phyloP scores from a whole-genome alignment of 2,797 vertebrate species.

The Lindbergichthys nudifrons region DNA sequence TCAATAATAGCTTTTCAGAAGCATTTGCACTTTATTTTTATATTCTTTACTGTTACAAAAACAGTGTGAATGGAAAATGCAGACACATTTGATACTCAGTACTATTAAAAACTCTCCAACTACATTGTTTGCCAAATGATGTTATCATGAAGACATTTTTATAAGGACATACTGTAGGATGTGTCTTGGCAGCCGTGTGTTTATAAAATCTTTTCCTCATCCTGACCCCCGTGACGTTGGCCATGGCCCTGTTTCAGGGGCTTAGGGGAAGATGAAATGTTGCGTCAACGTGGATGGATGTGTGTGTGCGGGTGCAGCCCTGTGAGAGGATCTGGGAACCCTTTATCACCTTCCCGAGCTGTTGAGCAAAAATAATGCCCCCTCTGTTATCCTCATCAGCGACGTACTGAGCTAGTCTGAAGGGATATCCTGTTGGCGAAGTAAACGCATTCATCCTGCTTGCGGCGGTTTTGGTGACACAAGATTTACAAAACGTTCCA shows the following conservation, averaged over 20 bases:
- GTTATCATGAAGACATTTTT: conserved; percentile 54
- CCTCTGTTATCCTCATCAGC: conserved; percentile 98
- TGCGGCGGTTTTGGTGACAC: conserved; percentile 83
- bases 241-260: conserved; percentile 43
- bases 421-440: conserved; percentile 97
- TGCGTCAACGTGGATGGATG: conserved; percentile 73
- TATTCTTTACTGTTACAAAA: not conserved
- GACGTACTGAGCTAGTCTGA: conserved; percentile 91
- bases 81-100: conserved; percentile 27
- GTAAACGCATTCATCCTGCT: conserved; percentile 96
- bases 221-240: conserved; percentile 35
- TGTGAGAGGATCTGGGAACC: conserved; percentile 88
- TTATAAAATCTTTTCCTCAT: conserved; percentile 29
- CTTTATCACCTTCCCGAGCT: conserved; percentile 94
- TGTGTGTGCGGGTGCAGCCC: conserved; percentile 58
- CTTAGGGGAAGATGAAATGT: conserved; percentile 72
- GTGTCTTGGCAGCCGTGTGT: conserved; percentile 29
- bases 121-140: conserved; percentile 17
- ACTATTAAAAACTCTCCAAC: conserved; percentile 9
- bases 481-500: conserved; percentile 87
- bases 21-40: not conserved
- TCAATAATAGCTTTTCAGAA: conserved; percentile 7
- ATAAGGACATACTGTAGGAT: conserved; percentile 24
- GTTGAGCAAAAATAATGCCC: conserved; percentile 92
- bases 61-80: conserved; percentile 32